A percentile compares a stretch with the other conserved stretches of the same genome.
Evolutionary conservation across 2,113 vertebrate species (phyloP).

Genomic region (Noturus placidus): DNA sequence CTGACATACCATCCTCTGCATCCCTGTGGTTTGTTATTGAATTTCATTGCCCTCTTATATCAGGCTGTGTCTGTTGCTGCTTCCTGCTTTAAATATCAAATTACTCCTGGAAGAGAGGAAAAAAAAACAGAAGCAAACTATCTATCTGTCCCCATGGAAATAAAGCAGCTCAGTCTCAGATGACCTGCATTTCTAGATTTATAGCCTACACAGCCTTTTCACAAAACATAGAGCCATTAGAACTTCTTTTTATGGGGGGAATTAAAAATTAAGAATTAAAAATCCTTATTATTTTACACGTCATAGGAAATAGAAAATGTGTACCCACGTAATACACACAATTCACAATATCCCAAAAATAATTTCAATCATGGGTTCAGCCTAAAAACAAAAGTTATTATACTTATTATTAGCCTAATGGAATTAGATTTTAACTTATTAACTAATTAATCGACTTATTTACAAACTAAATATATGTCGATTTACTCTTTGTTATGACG

Average conservation of each 20-base stretch:
- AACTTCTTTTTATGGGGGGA: too few species aligned
- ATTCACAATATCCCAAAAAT: neutral
- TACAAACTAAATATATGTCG: neutral
- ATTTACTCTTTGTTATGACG: too few species aligned
- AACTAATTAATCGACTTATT: neutral
- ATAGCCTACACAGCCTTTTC: neutral
- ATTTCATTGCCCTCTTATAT: conserved; percentile 35
- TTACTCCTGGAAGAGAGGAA: neutral
- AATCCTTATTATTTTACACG: too few species aligned
- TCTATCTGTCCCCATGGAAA: conserved; percentile 21
- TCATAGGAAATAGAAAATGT: neutral
- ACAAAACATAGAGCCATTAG: neutral
- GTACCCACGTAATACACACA: neutral
- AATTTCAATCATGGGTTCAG: neutral
- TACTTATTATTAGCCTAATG: neutral
- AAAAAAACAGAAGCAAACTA: neutral
- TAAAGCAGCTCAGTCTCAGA: neutral
- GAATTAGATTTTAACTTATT: neutral
- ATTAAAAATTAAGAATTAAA: too few species aligned
- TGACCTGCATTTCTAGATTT: conserved; percentile 20
- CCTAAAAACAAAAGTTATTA: neutral
- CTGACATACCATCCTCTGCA: neutral
- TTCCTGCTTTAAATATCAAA: conserved; percentile 29
- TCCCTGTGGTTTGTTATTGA: conserved; percentile 33
- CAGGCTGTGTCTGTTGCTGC: conserved; percentile 14